A percentile compares a stretch with the other conserved stretches of the same genome.
These are phyloP conservation scores for Pseudachorutes palmiensis DNA, from an alignment of 1,140 invertebrate species.

Conservation along the genomic window DNA sequence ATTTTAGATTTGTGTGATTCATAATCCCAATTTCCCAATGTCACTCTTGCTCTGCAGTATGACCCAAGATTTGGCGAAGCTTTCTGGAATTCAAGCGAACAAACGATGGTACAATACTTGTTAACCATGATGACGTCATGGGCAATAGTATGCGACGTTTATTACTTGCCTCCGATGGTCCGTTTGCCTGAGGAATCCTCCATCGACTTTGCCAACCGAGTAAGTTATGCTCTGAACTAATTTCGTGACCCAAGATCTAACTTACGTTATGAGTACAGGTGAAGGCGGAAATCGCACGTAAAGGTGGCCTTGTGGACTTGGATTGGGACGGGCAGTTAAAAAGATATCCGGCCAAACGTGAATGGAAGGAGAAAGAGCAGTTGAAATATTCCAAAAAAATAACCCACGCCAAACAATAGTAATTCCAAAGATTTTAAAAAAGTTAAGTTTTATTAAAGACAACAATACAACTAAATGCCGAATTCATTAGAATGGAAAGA, in stretches of 20 bases:
- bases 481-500: too few relatives aligned
- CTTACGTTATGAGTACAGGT: too few relatives aligned
- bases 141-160: constrained; percentile 98
- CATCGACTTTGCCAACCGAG: constrained; percentile 84
- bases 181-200: constrained; percentile 66
- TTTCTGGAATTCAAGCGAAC: constrained; percentile 93
- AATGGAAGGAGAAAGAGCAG: constrained; percentile 86
- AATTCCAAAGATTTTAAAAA: too few relatives aligned
- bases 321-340: constrained; percentile 95
- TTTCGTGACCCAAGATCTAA: too few relatives aligned
- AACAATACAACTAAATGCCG: too few relatives aligned
- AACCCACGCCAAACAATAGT: too few relatives aligned
- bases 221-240: not conserved
- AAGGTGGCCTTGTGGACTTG: constrained; percentile 89
- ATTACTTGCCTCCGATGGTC: constrained; percentile 94
- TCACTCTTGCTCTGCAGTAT: too few relatives aligned
- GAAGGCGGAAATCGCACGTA: constrained; percentile 80
- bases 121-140: constrained; percentile 98
- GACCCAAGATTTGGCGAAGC: constrained; percentile 95
- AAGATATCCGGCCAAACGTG: constrained; percentile 78
- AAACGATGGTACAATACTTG: constrained; percentile 88
- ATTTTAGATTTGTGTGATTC: too few relatives aligned
- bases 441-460: too few relatives aligned
- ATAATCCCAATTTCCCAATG: too few relatives aligned
- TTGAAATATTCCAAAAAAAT: constrained; percentile 72